Percentiles rank a stretch among this genome's conserved stretches.
Evolutionary conservation across 2,113 vertebrate genomes (phyloP).

Genomic region (Ailuropoda melanoleuca): DNA sequence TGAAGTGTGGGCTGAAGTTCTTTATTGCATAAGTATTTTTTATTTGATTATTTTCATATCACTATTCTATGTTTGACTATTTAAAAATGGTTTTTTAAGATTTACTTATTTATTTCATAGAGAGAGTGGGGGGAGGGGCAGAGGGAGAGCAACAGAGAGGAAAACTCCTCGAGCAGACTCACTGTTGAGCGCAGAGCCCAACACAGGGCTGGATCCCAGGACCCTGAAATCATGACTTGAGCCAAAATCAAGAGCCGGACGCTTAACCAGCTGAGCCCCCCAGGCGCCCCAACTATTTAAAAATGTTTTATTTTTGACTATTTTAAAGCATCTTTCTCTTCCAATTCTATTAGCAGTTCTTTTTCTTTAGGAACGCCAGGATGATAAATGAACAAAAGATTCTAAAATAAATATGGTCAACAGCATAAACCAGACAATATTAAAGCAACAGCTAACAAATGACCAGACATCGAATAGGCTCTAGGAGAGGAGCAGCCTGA

Average conservation of each 20-base stretch:
- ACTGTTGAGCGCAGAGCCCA: too few species aligned
- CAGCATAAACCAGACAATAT: not conserved
- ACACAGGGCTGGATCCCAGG: too few species aligned
- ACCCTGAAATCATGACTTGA: too few species aligned
- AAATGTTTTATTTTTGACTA: not conserved
- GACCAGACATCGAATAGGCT: not conserved
- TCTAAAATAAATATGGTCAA: not conserved
- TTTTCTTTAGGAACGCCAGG: conserved; percentile 65
- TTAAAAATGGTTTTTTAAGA: not conserved
- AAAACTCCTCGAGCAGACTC: too few species aligned
- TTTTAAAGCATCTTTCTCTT: not conserved
- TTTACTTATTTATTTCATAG: too few species aligned
- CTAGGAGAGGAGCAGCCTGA: not conserved
- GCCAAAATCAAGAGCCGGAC: too few species aligned
- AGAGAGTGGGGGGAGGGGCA: too few species aligned
- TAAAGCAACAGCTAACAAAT: conserved; percentile 17
- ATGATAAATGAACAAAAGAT: not conserved
- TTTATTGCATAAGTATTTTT: not conserved
- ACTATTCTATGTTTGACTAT: not conserved
- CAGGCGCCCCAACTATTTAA: too few species aligned
- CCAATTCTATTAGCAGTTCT: not conserved
- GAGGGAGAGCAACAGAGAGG: too few species aligned
- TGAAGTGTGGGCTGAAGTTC: not conserved
- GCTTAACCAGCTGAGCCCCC: too few species aligned
- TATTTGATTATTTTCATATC: conserved; percentile 17